Conservation (phyloP, 2,888 invertebrate genomes). For the Xylophagus ater region DNA sequence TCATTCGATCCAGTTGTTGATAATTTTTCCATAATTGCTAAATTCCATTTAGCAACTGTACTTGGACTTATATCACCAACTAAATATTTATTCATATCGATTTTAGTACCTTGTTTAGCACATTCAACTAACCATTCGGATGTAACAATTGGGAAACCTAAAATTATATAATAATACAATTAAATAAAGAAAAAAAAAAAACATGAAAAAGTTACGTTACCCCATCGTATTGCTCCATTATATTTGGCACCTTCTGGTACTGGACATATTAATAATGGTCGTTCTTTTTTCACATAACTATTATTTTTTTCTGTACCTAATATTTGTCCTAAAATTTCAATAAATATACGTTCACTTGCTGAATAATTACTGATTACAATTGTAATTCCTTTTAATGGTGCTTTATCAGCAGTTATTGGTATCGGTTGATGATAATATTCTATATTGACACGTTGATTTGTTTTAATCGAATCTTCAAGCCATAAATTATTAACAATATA, state of each 20-base stretch:
- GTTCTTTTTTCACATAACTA: conserved; percentile 56
- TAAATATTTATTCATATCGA: conserved; percentile 46
- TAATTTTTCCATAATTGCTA: too few species aligned
- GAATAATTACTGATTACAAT: conserved; percentile 69
- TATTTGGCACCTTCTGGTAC: conserved; percentile 68
- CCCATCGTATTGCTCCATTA: conserved; percentile 74
- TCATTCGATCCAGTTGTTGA: too few species aligned
- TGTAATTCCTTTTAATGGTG: conserved; percentile 56
- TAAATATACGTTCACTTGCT: conserved; percentile 59
- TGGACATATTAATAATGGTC: conserved; percentile 73
- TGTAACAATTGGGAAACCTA: conserved; percentile 57
- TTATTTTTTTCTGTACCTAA: conserved; percentile 64
- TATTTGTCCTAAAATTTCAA: conserved; percentile 55
- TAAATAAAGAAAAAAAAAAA: conserved; percentile 1
- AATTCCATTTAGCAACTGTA: too few species aligned
- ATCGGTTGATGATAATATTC: conserved; percentile 64
- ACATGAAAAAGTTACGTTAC: conserved; percentile 24
- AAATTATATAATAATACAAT: background rate
- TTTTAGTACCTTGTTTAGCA: conserved; percentile 42
- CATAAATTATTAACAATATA: conserved; percentile 35
- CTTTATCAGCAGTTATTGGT: conserved; percentile 37
- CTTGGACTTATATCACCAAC: conserved; percentile 52
- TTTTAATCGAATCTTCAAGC: conserved; percentile 40
- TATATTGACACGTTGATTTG: conserved; percentile 46
- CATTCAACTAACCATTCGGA: conserved; percentile 69